A percentile compares a stretch with the other conserved stretches of the same genome.
phyloP scores from a whole-genome alignment of 2,797 vertebrate species.

The Xiphorhynchus erythropygius region DNA sequence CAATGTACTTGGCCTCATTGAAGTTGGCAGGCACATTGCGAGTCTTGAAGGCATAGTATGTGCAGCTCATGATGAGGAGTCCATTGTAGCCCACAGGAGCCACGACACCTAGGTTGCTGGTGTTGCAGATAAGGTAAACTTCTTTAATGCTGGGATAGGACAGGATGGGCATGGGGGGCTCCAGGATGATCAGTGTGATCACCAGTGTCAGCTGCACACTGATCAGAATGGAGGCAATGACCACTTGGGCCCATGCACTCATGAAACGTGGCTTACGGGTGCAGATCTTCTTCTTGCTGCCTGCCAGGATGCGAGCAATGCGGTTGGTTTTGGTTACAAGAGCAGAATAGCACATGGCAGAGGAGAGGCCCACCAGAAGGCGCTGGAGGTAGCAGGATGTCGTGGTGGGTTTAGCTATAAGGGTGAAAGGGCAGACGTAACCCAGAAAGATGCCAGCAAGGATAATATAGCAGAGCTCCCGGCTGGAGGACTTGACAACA shows the following conservation, averaged over 20 bases:
- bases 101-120: conserved; percentile 94
- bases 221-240: conserved; percentile 93
- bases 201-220: conserved; percentile 93
- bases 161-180: conserved; percentile 92
- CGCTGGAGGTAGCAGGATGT: conserved; percentile 96
- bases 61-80: conserved; percentile 98
- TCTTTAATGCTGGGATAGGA: conserved; percentile 96
- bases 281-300: conserved; percentile 99
- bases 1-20: conserved; percentile 86
- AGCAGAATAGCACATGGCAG: conserved; percentile 97
- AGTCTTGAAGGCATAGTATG: conserved; percentile 99
- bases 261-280: conserved; percentile 96
- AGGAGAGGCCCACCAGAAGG: conserved; percentile 94
- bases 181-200: conserved; percentile 92
- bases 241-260: conserved; percentile 97
- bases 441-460: conserved; percentile 95
- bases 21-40: conserved; percentile 94
- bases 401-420: conserved; percentile 91
- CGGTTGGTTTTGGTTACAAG: conserved; percentile 98
- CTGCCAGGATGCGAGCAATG: conserved; percentile 96
- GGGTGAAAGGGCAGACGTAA: conserved; percentile 96
- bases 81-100: conserved; percentile 97
- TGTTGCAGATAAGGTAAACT: conserved; percentile 98
- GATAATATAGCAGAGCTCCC: conserved; percentile 98
- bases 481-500: conserved; percentile 97